A percentile compares a stretch with the other conserved stretches of the same genome.
These are phyloP conservation scores for Leucophenga maculata DNA, from an alignment of 2,888 invertebrate species.

Conservation along the genomic window DNA sequence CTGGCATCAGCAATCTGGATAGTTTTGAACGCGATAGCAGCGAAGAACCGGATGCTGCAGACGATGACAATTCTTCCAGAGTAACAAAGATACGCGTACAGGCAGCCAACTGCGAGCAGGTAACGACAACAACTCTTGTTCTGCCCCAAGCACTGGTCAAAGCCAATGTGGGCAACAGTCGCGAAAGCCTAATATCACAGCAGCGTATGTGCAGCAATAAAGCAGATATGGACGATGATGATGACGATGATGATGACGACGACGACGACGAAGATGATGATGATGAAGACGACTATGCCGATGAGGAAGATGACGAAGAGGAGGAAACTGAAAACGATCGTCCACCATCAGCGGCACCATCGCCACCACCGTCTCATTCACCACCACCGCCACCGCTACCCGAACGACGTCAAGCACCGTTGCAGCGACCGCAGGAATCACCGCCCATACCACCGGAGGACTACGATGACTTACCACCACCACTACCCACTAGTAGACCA, in stretches of 20 bases:
- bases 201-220: slow-evolving; percentile 24
- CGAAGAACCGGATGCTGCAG: slow-evolving; percentile 52
- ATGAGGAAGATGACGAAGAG: slow-evolving; percentile 33
- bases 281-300: slow-evolving; percentile 23
- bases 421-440: not conserved
- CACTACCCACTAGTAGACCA: slow-evolving; percentile 52
- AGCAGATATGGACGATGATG: slow-evolving; percentile 38
- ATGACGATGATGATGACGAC: slow-evolving; percentile 33
- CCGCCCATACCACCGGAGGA: slow-evolving; percentile 31
- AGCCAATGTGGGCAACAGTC: slow-evolving; percentile 52
- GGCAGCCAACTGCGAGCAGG: slow-evolving; percentile 11
- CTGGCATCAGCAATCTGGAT: slow-evolving; percentile 34
- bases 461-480: slow-evolving; percentile 53
- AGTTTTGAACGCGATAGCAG: slow-evolving; percentile 48
- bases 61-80: slow-evolving; percentile 53
- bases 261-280: slow-evolving; percentile 37
- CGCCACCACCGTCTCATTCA: slow-evolving; percentile 52
- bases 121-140: not conserved
- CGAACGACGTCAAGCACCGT: slow-evolving; percentile 45
- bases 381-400: slow-evolving; percentile 64
- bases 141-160: not conserved
- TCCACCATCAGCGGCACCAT: slow-evolving; percentile 56
- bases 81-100: slow-evolving; percentile 46
- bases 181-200: slow-evolving; percentile 62
- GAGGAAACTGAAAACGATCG: slow-evolving; percentile 42